Evolutionary conservation across 2,113 vertebrate species (phyloP).

Genomic region (Rattus norvegicus): GRCr8 NC_086022.1:121764501-121765000

Average conservation of each 20-base stretch:
- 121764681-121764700: constrained; percentile 79
- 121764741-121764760: constrained; percentile 69
- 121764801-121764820: fast-evolving
- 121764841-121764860: fast-evolving
- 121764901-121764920: not conserved
- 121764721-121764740: constrained; percentile 86
- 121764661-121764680: not conserved
- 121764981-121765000: fast-evolving
- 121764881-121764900: not conserved
- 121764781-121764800: not conserved
- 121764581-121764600: not conserved
- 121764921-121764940: no score
- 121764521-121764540: not conserved
- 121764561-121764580: not conserved
- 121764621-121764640: constrained; percentile 67
- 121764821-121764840: not conserved
- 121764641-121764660: constrained; percentile 61
- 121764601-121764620: constrained; percentile 85
- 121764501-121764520: not conserved
- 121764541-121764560: not conserved
- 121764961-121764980: not conserved
- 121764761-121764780: constrained; percentile 57
- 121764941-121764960: not conserved
- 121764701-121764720: constrained; percentile 83
- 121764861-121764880: not conserved